Base-by-base conservation (phyloP, 92 coral and sea anemone genomes). In the Epizoanthus fatuus region DNA sequence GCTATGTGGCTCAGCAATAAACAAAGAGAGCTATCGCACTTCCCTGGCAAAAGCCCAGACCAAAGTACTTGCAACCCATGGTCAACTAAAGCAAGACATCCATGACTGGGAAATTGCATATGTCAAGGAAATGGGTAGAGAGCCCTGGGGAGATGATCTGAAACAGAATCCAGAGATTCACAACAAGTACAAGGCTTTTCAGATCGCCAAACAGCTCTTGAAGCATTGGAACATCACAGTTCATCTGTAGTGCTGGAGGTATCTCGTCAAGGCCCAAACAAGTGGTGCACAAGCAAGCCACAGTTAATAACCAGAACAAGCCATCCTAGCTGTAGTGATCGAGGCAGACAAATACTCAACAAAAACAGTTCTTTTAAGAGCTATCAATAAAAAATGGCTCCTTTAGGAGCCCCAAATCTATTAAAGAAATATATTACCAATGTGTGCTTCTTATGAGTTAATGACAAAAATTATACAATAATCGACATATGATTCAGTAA, bases 191-290 rank as follows among this genome's bases (percentile, higher is more conserved):
- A 75, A 75, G 66, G 15, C 66, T 25, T 65, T 75, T 35, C 66
- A 75, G 60, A 20, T 56, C 39, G 67, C 81, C 37, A 56, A 32
- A 38, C 67, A 75, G 15, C 81, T 57, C 40, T 58, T 75, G 45
- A 75, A 75, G 40, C 54, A 75, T 53, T 75, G 68, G 81, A 37
- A 75, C 11, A 75, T 75, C 38, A 57, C 81, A 52, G 68, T 75
- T 19, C 17, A 75, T 57, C 40, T 75, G 38, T 45, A 71, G 29
- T 49, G 35, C 35, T 2, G 2, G 35, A 29, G 35, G 0, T 49
- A 49, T 49, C 53, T 10, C 53, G 53, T 49, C 3, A 10, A 49
- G 53, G 53, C 53, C 53, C 53, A 11, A 49, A 12, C 12, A 49
- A 49, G 53, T 12, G 9, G 53, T 49, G 53, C 53, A 49, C 53